These are phyloP conservation scores for Fregata magnificens DNA, from an alignment of 2,113 vertebrate species.

Conservation along the genomic window DNA sequence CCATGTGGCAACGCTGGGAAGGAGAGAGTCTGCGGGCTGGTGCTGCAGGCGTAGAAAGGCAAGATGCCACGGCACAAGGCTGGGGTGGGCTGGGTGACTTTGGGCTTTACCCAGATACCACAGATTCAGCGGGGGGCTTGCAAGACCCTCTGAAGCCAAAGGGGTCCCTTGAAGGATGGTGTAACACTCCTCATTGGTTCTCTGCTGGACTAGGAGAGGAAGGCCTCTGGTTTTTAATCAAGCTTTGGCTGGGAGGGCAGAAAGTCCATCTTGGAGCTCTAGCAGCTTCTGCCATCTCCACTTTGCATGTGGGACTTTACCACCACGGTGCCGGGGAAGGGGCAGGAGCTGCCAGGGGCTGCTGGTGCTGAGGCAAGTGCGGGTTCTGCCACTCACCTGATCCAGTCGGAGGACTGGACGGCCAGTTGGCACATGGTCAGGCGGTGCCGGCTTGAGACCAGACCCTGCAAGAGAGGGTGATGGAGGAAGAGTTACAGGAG, in stretches of 20 bases:
- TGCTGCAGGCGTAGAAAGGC: neutral
- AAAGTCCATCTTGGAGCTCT: neutral
- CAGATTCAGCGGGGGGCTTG: neutral
- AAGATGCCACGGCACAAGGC: neutral
- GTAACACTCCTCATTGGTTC: neutral
- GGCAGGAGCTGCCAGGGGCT: neutral
- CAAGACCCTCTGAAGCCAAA: neutral
- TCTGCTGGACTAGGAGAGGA: neutral
- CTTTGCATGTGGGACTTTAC: neutral
- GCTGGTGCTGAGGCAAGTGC: rapidly evolving
- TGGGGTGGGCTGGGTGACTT: neutral
- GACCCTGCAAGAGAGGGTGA: conserved; percentile 75
- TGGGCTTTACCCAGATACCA: neutral
- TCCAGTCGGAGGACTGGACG: conserved; percentile 96
- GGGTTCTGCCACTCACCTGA: conserved; percentile 82
- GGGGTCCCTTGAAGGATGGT: neutral
- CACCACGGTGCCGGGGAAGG: rapidly evolving
- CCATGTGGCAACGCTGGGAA: neutral
- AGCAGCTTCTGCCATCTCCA: neutral
- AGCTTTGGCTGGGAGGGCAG: neutral
- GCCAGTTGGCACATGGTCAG: conserved; percentile 98
- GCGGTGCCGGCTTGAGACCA: conserved; percentile 93
- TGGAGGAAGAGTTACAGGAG: neutral
- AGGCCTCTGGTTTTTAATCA: neutral
- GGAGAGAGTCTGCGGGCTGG: neutral